Evolutionary conservation across 2,888 invertebrate species (phyloP), one percentile per base, ranked within the genome.

Genomic region (Dicranocentrus wangi): DNA sequence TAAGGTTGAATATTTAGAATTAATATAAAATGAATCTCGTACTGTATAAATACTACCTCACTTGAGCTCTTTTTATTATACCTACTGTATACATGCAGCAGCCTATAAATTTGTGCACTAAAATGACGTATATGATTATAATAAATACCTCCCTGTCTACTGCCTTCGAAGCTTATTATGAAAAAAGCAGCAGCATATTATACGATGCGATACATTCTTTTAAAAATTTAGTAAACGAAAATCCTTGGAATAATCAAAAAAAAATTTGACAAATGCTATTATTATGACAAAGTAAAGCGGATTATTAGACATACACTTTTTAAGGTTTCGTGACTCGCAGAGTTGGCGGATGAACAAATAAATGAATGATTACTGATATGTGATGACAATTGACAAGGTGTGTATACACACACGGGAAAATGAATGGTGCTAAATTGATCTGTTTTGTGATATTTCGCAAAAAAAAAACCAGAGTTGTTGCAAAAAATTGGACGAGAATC

Each of bases 291-390:
- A 39, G 39, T 39, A 39, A 39, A 39, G 39, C 13, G 39, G 39
- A 39, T 39, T 39, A 39, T 13, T n/a, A n/a, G n/a, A n/a, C n/a
- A n/a, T n/a, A 13, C 39, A 39, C 13, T 39, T 39, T 39, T 39
- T 39, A 13, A 8, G 8, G 39, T 39, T 39, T 39, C 8, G 39
- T 13, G 39, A 39, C 13, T 39, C 39, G 13, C 13, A 39, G 7
- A 8, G 7, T 39, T 39, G 39, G 39, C 39, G 7, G 39, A 39
- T 39, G 13, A 39, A 39, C 39, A 39, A 8, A n/a, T 51, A 51
- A 53, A 53, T 53, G 53, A 53, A 17, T 53, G 53, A 53, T 53
- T 53, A 21, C 53, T 53, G n/a, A n/a, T n/a, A n/a, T n/a, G n/a
- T n/a, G n/a, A n/a, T n/a, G 53, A 53, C 53, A 53, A 39, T 39